Percentiles rank a stretch among this genome's conserved stretches.
Conservation (phyloP, 2,113 vertebrate species). For the Atlantisia rogersi region DNA sequence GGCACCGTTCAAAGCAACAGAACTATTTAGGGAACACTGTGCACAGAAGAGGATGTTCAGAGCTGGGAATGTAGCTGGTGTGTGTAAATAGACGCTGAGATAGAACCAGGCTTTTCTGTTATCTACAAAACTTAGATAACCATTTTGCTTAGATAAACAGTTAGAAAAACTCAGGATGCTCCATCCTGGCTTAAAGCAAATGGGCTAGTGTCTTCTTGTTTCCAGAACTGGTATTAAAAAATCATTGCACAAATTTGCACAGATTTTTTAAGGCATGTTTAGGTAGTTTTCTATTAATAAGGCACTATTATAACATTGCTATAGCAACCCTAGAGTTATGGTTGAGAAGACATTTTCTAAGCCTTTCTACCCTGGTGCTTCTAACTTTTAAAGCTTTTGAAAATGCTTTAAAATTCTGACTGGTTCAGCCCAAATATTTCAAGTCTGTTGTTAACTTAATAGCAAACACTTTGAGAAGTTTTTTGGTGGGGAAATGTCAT, state of each 20-base stretch:
- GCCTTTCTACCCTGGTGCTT: not conserved
- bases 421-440: not conserved
- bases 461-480: not conserved
- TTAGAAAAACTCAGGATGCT: not conserved
- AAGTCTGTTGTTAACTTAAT: not conserved
- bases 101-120: not conserved
- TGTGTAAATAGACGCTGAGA: not conserved
- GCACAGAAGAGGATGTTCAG: not conserved
- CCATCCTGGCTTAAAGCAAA: not conserved
- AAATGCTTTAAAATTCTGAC: not conserved
- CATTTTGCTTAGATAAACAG: not conserved
- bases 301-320: slow-evolving; percentile 43
- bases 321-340: slow-evolving; percentile 43
- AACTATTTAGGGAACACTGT: not conserved
- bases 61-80: not conserved
- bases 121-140: not conserved
- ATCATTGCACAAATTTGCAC: slow-evolving; percentile 16
- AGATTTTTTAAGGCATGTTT: slow-evolving; percentile 23
- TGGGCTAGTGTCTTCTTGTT: not conserved
- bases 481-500: not conserved
- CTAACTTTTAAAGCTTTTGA: slow-evolving; percentile 13
- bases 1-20: not conserved
- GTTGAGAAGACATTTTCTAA: slow-evolving; percentile 17
- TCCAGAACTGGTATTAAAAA: not conserved
- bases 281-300: slow-evolving; percentile 40